Evolutionary conservation across 2,888 invertebrate species (phyloP), one percentile per base, ranked within the genome.

Genomic region (Apocheima hispidaria): DNA sequence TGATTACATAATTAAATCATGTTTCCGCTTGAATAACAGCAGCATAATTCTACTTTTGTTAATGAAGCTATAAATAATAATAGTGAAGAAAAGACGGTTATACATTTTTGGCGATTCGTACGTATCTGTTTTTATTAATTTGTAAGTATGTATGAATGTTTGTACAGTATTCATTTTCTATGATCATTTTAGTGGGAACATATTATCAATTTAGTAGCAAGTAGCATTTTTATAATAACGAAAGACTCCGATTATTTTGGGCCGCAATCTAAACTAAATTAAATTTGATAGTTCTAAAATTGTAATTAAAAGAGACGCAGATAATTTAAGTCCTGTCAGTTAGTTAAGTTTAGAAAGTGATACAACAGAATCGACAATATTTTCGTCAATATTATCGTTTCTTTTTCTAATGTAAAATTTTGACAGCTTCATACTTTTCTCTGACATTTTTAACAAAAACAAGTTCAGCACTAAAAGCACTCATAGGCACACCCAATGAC

Each of bases 51-150:
- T 26, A 6, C 16, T 41, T n/a, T 23, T 41, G 43, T 16, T 44
- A n/a, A n/a, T n/a, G n/a, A n/a, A n/a, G n/a, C n/a, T n/a, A n/a
- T n/a, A n/a, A n/a, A n/a, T n/a, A n/a, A n/a, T n/a, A n/a, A n/a
- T n/a, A n/a, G n/a, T n/a, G 43, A 44, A 44, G 14, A 46, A 4
- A 46, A 46, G 18, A 10, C 28, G 44, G 28, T 44, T 5, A 3
- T 26, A 14, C 20, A 30, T 6, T 21, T 49, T 49, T 14, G 49
- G 35, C 35, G 36, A 49, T 49, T 49, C 10, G 14, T 33, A 46
- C 46, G 33, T 46, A 46, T 46, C 46, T 14, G 12, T n/a, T 46
- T 33, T 30, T 46, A 12, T 46, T 46, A 30, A 18, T 30, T 2
- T 18, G 4, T 30, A 46, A n/a, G 46, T 16, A 18, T 46, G 30